Conservation (phyloP, 1,140 invertebrate genomes). For the Eurytemora carolleeae region DNA sequence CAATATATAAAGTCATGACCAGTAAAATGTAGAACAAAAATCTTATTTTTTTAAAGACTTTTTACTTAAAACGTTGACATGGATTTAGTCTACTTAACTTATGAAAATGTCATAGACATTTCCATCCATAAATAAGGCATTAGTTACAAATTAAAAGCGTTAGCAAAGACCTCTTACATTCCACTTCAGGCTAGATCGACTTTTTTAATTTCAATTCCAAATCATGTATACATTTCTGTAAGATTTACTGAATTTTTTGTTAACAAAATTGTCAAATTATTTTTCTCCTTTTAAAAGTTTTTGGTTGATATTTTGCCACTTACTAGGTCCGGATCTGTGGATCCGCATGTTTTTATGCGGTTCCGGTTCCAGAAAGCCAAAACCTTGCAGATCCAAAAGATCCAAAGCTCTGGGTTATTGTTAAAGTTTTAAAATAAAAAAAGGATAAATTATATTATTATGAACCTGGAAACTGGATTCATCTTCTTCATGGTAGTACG, state of each 20-base stretch:
- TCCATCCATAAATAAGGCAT: background rate
- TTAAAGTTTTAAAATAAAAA: background rate
- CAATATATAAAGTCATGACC: too few relatives aligned
- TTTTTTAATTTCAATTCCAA: too few relatives aligned
- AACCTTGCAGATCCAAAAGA: too few relatives aligned
- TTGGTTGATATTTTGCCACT: background rate
- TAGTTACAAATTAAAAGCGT: background rate
- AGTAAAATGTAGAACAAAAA: background rate
- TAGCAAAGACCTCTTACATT: too few relatives aligned
- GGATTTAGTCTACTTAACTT: background rate
- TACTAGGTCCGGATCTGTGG: background rate
- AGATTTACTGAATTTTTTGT: too few relatives aligned
- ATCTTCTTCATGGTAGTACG: conserved; percentile 94
- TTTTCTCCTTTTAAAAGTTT: too few relatives aligned
- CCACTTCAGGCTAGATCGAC: too few relatives aligned
- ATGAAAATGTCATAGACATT: background rate
- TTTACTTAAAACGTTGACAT: background rate
- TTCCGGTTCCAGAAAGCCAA: background rate
- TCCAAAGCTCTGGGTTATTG: too few relatives aligned
- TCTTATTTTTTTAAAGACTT: background rate
- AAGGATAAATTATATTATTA: background rate
- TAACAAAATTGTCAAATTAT: too few relatives aligned
- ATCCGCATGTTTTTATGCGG: background rate
- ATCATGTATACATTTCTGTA: too few relatives aligned
- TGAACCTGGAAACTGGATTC: conserved; percentile 75